Evolutionary conservation across 2,797 vertebrate species (phyloP).

Genomic region (Cryptoprocta ferox): DNA sequence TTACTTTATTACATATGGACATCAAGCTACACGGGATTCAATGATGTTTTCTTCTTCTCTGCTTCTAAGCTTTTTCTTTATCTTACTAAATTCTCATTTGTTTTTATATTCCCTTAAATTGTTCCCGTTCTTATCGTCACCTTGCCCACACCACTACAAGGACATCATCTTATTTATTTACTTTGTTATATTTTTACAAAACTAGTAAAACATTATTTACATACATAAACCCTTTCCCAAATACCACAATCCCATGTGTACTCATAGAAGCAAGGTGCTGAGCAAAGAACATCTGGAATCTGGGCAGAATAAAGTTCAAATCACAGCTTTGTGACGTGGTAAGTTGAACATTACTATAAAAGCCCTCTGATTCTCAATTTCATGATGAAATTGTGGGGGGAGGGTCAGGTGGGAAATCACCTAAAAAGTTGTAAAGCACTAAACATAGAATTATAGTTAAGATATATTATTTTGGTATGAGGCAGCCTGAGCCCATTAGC

Average conservation of each 20-base stretch:
- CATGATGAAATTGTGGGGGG: not conserved
- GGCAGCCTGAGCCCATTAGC: not conserved
- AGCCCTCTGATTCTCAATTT: not conserved
- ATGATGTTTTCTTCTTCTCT: not conserved
- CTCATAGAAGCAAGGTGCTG: not conserved
- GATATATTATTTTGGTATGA: not conserved
- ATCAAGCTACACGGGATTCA: not conserved
- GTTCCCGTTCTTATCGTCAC: not conserved
- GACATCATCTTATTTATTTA: not conserved
- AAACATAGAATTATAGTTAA: slow-evolving; percentile 16
- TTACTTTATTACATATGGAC: not conserved
- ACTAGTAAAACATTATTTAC: not conserved
- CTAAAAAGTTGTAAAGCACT: not conserved
- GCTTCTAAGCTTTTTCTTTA: not conserved
- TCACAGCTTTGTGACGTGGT: not conserved
- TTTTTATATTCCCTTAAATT: not conserved
- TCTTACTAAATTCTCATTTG: not conserved
- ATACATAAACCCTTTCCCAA: not conserved
- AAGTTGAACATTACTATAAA: not conserved
- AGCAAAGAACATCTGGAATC: not conserved
- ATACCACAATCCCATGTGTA: not conserved
- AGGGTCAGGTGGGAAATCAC: not conserved
- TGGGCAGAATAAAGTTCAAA: not conserved
- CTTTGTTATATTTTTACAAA: not conserved
- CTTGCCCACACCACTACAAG: not conserved